Percentiles rank a stretch among this genome's conserved stretches.
Evolutionary conservation across 2,888 invertebrate species (phyloP).

Genomic region (Gastrophysa polygoni): DNA sequence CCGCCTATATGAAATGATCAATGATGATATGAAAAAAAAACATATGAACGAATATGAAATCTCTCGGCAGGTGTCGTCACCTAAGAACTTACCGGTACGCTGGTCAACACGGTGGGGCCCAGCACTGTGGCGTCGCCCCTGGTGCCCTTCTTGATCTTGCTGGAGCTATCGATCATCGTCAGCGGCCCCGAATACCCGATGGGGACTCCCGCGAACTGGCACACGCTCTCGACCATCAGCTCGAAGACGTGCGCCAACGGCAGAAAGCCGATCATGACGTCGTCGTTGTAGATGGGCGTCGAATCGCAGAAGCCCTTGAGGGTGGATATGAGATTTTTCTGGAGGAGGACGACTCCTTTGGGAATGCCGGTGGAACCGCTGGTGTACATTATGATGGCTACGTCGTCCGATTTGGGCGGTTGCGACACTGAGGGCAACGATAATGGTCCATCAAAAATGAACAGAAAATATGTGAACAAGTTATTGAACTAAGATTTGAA

Average conservation of each 20-base stretch:
- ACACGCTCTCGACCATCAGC: conserved; percentile 87
- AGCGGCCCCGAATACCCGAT: conserved; percentile 97
- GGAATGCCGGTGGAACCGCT: conserved; percentile 96
- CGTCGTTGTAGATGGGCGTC: conserved; percentile 72
- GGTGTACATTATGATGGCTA: conserved; percentile 98
- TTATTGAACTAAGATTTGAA: no score
- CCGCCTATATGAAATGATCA: no score
- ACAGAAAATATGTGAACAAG: no score
- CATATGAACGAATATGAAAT: no score
- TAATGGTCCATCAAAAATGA: background rate
- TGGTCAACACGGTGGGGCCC: conserved; percentile 92
- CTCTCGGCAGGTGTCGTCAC: background rate
- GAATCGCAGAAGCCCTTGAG: conserved; percentile 82
- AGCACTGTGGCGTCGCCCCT: conserved; percentile 93
- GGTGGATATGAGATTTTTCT: conserved; percentile 81
- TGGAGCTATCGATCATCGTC: conserved; percentile 90
- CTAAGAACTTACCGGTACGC: conserved; percentile 83
- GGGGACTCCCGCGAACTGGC: conserved; percentile 83
- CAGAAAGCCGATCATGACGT: conserved; percentile 92
- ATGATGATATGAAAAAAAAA: no score
- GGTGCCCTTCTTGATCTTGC: conserved; percentile 94
- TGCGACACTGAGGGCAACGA: conserved; percentile 20
- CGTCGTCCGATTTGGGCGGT: conserved; percentile 74
- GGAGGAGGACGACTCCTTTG: conserved; percentile 86
- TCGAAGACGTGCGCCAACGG: conserved; percentile 98